These are phyloP conservation scores for Siphamia tubifer DNA, from an alignment of 2,113 vertebrate species.

Conservation along the genomic window DNA sequence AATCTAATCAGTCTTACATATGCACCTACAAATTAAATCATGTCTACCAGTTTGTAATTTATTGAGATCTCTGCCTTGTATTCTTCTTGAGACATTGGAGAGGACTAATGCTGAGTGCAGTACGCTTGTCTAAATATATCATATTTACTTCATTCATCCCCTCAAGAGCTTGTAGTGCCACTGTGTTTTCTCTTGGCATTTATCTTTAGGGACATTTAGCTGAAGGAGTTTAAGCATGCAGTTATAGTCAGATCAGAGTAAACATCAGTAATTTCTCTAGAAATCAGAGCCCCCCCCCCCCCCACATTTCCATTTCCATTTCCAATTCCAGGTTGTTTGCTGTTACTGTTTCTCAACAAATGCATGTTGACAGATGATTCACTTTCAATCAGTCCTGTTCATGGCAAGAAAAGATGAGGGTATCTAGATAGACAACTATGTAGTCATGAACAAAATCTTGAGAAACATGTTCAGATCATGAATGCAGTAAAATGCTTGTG, in stretches of 20 bases:
- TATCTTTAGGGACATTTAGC: conserved; percentile 35
- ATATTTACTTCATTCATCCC: conserved; percentile 51
- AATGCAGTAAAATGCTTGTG: not conserved
- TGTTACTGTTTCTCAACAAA: not conserved
- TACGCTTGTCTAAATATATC: conserved; percentile 60
- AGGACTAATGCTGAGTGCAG: conserved; percentile 8
- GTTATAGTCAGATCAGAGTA: conserved; percentile 9
- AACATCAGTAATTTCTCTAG: conserved; percentile 38
- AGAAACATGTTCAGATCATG: not conserved
- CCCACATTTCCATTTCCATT: too few relatives aligned
- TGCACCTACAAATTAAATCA: conserved; percentile 8
- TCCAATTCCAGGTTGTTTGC: not conserved
- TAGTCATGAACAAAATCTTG: not conserved
- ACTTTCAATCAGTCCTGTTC: not conserved
- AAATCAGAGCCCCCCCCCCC: too few relatives aligned
- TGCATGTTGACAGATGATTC: not conserved
- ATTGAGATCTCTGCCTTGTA: conserved; percentile 36
- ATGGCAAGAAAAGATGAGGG: not conserved
- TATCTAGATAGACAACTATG: not conserved
- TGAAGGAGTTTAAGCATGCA: conserved; percentile 33
- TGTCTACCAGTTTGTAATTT: conserved; percentile 24
- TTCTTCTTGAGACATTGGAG: conserved; percentile 3
- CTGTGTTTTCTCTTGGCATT: conserved; percentile 5
- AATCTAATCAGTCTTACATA: not conserved
- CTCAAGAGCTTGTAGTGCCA: conserved; percentile 21